These are phyloP conservation scores for Anolis apletophallus DNA, from an alignment of 2,797 vertebrate species.

Conservation along the genomic window DNA sequence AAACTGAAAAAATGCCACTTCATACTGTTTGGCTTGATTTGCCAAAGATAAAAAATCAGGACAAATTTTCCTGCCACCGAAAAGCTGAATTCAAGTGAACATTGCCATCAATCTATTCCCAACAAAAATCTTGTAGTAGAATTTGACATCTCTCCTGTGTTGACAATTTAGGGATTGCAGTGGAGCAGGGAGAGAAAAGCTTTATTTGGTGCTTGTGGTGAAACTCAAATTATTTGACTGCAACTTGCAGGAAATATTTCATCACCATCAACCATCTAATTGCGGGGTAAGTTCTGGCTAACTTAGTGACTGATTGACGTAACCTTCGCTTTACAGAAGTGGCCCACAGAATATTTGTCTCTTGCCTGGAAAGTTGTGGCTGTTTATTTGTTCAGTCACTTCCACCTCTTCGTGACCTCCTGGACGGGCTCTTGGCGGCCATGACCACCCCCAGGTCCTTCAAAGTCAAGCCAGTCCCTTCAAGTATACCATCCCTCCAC, in stretches of 20 bases:
- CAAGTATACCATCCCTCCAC: too few relatives aligned
- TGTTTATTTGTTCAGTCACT: too few relatives aligned
- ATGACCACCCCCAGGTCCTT: too few relatives aligned
- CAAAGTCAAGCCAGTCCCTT: too few relatives aligned
- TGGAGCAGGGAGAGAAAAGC: fast-evolving
- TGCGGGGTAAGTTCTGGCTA: background rate
- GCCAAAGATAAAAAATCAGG: too few relatives aligned
- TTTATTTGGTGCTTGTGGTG: background rate
- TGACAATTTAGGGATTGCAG: background rate
- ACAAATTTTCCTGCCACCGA: background rate
- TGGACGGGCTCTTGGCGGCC: too few relatives aligned
- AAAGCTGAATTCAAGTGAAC: background rate
- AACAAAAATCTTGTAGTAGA: background rate
- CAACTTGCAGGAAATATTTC: background rate
- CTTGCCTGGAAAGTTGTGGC: background rate
- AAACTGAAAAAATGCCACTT: background rate
- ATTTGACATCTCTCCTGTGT: too few relatives aligned
- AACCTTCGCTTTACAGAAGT: background rate
- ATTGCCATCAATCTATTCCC: background rate
- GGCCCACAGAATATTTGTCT: too few relatives aligned
- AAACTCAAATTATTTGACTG: background rate
- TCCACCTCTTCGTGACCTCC: too few relatives aligned
- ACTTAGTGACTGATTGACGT: too few relatives aligned
- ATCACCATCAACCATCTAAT: background rate
- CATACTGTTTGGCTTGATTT: background rate